Conservation (phyloP, 1,140 invertebrate species). For the Phocides pigmalion region DNA sequence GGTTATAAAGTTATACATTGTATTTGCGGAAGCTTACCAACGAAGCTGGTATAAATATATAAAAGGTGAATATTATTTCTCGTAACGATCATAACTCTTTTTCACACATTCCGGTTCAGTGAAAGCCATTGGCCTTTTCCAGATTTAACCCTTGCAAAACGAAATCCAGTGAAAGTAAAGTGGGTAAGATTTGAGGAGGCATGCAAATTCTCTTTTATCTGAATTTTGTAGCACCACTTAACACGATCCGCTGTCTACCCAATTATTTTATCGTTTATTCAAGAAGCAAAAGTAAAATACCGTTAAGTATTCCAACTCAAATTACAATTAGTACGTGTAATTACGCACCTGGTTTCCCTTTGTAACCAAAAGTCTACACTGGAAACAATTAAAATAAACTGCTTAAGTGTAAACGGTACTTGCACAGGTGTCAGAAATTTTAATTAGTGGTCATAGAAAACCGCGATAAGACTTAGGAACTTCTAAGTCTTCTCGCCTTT, state of each 20-base stretch:
- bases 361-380: background rate
- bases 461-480: background rate
- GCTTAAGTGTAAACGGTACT: background rate
- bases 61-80: background rate
- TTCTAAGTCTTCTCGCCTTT: background rate
- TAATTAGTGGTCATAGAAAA: slow-evolving; percentile 14
- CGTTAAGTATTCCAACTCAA: slow-evolving; percentile 1
- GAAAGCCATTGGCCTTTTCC: slow-evolving; percentile 15
- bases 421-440: slow-evolving; percentile 10
- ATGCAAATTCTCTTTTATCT: slow-evolving; percentile 48
- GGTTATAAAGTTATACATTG: too few species aligned
- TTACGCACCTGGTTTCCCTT: slow-evolving; percentile 3
- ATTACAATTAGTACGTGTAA: slow-evolving; percentile 6
- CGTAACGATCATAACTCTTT: background rate
- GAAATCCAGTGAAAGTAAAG: slow-evolving; percentile 36
- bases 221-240: slow-evolving; percentile 44
- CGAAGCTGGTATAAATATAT: background rate
- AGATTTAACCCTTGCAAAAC: slow-evolving; percentile 24
- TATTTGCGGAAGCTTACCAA: too few species aligned
- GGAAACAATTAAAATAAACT: slow-evolving; percentile 13
- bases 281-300: slow-evolving; percentile 14
- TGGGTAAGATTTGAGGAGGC: slow-evolving; percentile 45
- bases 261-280: slow-evolving; percentile 38
- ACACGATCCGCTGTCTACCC: slow-evolving; percentile 31
- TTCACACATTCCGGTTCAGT: slow-evolving; percentile 9